Base-by-base conservation (phyloP, 92 coral and sea anemone species). In the Virgularia gustaviana region DNA sequence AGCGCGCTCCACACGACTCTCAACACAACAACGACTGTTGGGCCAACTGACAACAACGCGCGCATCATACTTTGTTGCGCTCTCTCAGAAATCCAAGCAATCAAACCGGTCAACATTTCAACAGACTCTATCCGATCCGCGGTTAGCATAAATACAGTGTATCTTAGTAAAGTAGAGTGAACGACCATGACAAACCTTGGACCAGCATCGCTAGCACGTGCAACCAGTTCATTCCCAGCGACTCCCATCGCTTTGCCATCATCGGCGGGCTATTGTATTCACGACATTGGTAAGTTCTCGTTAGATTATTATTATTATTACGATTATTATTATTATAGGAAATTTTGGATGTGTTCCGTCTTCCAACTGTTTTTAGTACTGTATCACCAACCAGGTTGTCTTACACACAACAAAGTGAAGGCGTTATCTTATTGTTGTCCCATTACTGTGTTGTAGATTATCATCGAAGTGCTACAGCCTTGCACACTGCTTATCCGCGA, bases 281-380 rank as follows among this genome's bases (percentile, higher is more conserved):
- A 39, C n/a, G 75, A 68, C 31, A 68, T 68, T 31, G 75, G 75
- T 68, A 34, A 51, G 75, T n/a, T n/a, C n/a, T n/a, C n/a, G n/a
- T n/a, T n/a, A n/a, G n/a, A n/a, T n/a, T n/a, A n/a, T n/a, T n/a
- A n/a, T n/a, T n/a, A n/a, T n/a, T n/a, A n/a, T n/a, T n/a, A n/a
- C n/a, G n/a, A n/a, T n/a, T n/a, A n/a, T n/a, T n/a, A n/a, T n/a
- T n/a, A n/a, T n/a, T n/a, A n/a, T n/a, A n/a, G n/a, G n/a, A n/a
- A n/a, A n/a, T n/a, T n/a, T n/a, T n/a, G n/a, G n/a, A n/a, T n/a
- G n/a, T n/a, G n/a, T n/a, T n/a, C n/a, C n/a, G n/a, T n/a, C n/a
- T n/a, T n/a, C n/a, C n/a, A n/a, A n/a, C n/a, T n/a, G n/a, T n/a
- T n/a, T n/a, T n/a, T n/a, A n/a, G n/a, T n/a, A n/a, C n/a, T n/a